Evolutionary conservation across 2,113 vertebrate genomes (phyloP), one percentile per base, ranked within the genome.

Genomic region (Notothenia coriiceps): DNA sequence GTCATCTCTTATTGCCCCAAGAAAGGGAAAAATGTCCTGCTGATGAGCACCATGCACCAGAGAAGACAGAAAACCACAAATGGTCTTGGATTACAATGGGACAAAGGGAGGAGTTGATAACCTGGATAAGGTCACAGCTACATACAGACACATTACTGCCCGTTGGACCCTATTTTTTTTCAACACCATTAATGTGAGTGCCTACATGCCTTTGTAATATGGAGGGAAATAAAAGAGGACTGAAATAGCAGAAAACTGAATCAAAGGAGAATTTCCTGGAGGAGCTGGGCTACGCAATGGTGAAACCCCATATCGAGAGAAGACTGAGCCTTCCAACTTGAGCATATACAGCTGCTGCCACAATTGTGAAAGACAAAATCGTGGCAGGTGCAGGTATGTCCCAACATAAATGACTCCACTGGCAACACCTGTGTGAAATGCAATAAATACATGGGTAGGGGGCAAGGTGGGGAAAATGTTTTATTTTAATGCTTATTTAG

Each of bases 71-170:
- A 61, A 73, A 40, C 18, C 57, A 20, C 56, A 61, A 51, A 61
- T 73, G 46, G 18, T 73, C 18, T 15, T 73, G 25, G 55, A 73
- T 46, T 62, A 61, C 57, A 61, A 61, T 2, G 0, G 51, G 46
- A 51, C 29, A 50, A 73, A 62, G 18, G 56, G 70, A 73, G 46
- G 46, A 4, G 46, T 71, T 29, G 52, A 71, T n/a, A 57, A 71
- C 43, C 40, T 59, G 69, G 15, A 71, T 43, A 71, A 47, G 20
- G 69, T 59, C 40, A 69, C 51, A 70, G 67, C 52, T 13, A 56
- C 40, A 70, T 56, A 56, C 55, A 60, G 29, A 35, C 2, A 29
- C 57, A 40, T 35, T 14, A 60, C 57, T 60, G 33, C 57, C 33
- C 5, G 40, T 59, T 71, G 55, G 40, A 40, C 52, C 9, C 22